Evolutionary conservation across 2,888 invertebrate genomes (phyloP).

Genomic region (Nineta flava): DNA sequence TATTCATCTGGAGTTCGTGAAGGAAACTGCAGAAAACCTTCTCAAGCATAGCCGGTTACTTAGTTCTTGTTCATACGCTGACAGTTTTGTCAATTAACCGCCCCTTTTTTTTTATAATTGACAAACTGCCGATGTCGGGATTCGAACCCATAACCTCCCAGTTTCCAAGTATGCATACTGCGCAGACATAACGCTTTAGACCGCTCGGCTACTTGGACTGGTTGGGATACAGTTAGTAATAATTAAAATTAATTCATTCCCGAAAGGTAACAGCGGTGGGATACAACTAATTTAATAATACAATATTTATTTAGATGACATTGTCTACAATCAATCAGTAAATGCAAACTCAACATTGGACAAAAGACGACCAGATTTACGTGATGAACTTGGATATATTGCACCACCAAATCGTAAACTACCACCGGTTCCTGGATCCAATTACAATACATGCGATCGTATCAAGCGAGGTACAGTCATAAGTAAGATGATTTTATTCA

Average conservation of each 20-base stretch:
- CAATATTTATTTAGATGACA: conserved; percentile 50
- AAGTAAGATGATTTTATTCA: conserved; percentile 49
- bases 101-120: no score
- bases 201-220: no score
- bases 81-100: no score
- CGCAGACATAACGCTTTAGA: no score
- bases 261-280: neutral
- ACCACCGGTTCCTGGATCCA: conserved; percentile 82
- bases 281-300: neutral
- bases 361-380: conserved; percentile 65
- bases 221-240: neutral
- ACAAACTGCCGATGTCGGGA: no score
- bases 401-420: conserved; percentile 85
- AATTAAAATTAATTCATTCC: neutral
- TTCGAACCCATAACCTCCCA: no score
- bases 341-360: conserved; percentile 52
- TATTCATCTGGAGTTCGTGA: no score
- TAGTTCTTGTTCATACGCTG: no score
- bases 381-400: conserved; percentile 84
- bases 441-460: conserved; percentile 86
- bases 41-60: no score
- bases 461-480: conserved; percentile 87
- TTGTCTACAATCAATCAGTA: conserved; percentile 77
- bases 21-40: no score
- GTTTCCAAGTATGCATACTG: no score